phyloP scores from a whole-genome alignment of 2,113 vertebrate species.

The Gallinago undulata region DNA sequence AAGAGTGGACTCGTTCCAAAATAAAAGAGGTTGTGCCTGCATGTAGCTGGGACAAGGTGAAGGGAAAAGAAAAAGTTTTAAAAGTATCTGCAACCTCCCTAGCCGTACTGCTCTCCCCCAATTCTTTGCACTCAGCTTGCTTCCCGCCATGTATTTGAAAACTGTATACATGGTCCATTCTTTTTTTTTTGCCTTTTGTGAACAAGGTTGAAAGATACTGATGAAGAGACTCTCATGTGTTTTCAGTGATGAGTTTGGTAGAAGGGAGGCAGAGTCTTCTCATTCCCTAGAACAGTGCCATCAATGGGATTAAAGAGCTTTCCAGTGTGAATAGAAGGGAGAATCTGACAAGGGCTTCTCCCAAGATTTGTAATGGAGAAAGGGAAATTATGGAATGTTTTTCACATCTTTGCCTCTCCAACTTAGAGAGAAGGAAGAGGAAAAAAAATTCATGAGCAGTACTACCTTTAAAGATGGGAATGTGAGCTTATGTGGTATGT shows the following conservation, averaged over 20 bases:
- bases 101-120: neutral
- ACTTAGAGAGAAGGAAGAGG: neutral
- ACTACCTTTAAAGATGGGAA: neutral
- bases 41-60: neutral
- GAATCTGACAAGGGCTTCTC: neutral
- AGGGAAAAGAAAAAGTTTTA: neutral
- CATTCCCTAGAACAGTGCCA: fast-evolving
- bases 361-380: neutral
- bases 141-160: neutral
- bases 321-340: neutral
- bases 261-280: neutral
- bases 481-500: neutral
- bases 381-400: neutral
- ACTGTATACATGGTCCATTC: fast-evolving
- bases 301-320: neutral
- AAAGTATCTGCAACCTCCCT: neutral
- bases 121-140: neutral
- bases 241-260: neutral
- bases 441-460: neutral
- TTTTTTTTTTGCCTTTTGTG: fast-evolving
- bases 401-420: neutral
- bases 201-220: neutral
- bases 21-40: neutral
- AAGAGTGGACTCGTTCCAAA: neutral
- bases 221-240: neutral